Conservation (phyloP, 2,888 invertebrate species). For the Pristionchus japonicus region DNA sequence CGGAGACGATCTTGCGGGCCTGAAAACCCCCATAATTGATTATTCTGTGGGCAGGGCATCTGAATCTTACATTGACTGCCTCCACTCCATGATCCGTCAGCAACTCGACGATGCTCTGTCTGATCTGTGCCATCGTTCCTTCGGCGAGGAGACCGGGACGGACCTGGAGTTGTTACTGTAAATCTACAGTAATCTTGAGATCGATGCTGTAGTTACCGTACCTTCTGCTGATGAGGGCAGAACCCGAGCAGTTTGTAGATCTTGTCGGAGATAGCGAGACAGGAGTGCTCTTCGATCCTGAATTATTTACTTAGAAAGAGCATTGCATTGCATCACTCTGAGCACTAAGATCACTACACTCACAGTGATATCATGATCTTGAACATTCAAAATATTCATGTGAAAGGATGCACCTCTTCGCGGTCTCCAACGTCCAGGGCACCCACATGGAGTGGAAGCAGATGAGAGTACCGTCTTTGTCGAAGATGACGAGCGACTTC, state of each 20-base stretch:
- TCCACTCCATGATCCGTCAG: slow-evolving; percentile 74
- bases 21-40: not conserved
- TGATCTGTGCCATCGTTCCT: slow-evolving; percentile 75
- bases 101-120: slow-evolving; percentile 73
- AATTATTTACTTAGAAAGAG: too few species aligned
- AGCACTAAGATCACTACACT: not conserved
- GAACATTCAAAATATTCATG: too few species aligned
- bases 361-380: not conserved
- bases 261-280: slow-evolving; percentile 73
- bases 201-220: too few species aligned
- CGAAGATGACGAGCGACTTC: slow-evolving; percentile 76
- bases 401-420: slow-evolving; percentile 68
- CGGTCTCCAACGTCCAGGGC: slow-evolving; percentile 76
- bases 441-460: slow-evolving; percentile 78
- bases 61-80: slow-evolving; percentile 63
- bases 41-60: not conserved
- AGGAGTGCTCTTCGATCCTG: slow-evolving; percentile 74
- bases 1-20: slow-evolving; percentile 69
- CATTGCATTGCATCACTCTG: not conserved
- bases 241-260: slow-evolving; percentile 75
- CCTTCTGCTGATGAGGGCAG: slow-evolving; percentile 67
- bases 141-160: slow-evolving; percentile 76
- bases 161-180: slow-evolving; percentile 57
- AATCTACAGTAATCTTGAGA: not conserved
- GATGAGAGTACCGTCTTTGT: slow-evolving; percentile 78